phyloP scores from a whole-genome alignment of 2,113 vertebrate species.

The Meles meles region DNA sequence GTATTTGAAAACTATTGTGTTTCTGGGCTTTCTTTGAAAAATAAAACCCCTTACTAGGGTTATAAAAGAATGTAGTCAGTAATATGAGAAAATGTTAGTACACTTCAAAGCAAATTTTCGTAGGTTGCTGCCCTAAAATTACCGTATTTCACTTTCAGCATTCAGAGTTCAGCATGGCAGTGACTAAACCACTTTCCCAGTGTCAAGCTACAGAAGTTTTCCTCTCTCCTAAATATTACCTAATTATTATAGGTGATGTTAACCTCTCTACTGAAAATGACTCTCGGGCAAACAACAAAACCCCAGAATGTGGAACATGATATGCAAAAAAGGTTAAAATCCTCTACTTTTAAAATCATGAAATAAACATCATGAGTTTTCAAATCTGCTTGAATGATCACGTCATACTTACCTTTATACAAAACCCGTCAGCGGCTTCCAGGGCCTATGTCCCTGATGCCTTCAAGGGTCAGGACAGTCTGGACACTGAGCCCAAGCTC shows the following conservation, averaged over 20 bases:
- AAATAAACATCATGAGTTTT: background rate
- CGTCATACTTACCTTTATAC: background rate
- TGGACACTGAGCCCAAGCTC: background rate
- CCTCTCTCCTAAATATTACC: background rate
- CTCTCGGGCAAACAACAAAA: background rate
- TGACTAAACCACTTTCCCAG: background rate
- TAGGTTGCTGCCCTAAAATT: background rate
- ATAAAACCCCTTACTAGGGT: background rate
- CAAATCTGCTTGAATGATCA: background rate
- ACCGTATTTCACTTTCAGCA: background rate
- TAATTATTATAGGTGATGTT: background rate
- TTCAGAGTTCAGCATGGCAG: background rate
- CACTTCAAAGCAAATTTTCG: background rate
- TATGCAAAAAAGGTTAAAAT: background rate
- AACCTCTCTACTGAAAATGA: background rate
- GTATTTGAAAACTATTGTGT: background rate
- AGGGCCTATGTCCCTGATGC: background rate
- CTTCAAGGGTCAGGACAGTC: rapidly evolving
- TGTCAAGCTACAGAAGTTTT: background rate
- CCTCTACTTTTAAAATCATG: background rate
- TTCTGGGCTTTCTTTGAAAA: background rate
- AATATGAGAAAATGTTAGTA: background rate
- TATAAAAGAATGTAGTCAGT: background rate
- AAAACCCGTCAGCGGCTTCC: background rate
- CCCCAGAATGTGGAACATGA: background rate